phyloP scores from a whole-genome alignment of 2,113 vertebrate genomes.

The Rhabdomys dilectus region DNA sequence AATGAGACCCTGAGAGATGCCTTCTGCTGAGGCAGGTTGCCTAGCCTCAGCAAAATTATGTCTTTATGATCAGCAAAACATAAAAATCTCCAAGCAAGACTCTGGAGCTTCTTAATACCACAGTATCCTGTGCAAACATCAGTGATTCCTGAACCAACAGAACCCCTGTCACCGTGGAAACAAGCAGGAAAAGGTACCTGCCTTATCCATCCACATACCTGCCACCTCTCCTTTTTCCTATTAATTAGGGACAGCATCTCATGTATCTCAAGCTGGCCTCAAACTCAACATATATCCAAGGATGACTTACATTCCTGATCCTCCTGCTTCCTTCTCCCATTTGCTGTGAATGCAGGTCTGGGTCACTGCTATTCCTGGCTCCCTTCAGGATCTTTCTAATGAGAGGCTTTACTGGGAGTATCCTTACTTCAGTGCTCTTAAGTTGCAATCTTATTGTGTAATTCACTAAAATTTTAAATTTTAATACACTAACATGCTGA shows the following conservation, averaged over 20 bases:
- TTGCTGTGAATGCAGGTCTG: neutral
- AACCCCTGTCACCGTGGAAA: neutral
- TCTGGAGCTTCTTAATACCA: neutral
- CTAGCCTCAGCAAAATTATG: neutral
- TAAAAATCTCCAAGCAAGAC: neutral
- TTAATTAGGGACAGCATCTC: too few species aligned
- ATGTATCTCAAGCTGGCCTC: neutral
- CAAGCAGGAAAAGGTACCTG: neutral
- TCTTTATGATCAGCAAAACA: slow-evolving; percentile 11
- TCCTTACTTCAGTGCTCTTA: neutral
- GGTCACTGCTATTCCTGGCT: neutral
- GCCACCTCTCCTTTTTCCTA: too few species aligned
- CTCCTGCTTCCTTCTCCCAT: neutral
- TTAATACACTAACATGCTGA: neutral
- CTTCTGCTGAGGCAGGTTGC: neutral
- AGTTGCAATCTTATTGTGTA: neutral
- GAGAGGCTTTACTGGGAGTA: neutral
- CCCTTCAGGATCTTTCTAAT: neutral
- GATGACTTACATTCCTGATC: neutral
- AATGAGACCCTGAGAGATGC: neutral
- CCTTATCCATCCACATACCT: neutral
- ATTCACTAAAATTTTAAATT: neutral
- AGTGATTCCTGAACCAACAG: neutral
- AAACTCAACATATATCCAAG: neutral
- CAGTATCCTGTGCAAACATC: neutral